Conservation (phyloP, 2,888 invertebrate species). For the Himalopsyche anomala region DNA sequence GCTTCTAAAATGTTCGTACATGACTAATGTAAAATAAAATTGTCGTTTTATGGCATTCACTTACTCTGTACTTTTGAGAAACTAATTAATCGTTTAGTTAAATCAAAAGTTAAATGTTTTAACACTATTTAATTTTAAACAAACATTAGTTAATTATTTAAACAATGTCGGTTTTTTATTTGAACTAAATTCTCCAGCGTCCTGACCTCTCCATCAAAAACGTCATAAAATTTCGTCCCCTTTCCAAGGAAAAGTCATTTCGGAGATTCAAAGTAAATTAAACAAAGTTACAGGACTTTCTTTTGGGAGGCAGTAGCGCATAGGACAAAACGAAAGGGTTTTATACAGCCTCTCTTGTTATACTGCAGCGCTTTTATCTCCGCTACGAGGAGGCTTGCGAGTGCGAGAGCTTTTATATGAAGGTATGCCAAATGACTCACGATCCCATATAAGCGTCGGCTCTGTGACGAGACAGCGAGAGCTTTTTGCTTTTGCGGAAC, state of each 20-base stretch:
- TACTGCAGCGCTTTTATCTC: background rate
- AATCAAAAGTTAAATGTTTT: too few species aligned
- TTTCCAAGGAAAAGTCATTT: constrained; percentile 2
- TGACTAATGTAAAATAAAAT: too few species aligned
- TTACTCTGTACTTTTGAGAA: too few species aligned
- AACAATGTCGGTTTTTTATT: background rate
- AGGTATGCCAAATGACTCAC: constrained; percentile 5
- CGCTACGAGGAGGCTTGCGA: background rate
- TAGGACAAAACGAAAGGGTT: constrained; percentile 38
- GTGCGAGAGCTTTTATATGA: constrained; percentile 5
- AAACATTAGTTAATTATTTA: too few species aligned
- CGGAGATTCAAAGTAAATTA: constrained; percentile 28
- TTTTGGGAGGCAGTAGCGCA: too few species aligned
- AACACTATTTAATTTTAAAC: too few species aligned
- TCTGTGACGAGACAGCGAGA: background rate
- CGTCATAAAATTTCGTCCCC: background rate
- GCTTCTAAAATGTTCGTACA: too few species aligned
- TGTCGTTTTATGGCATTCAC: too few species aligned
- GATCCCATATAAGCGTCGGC: constrained; percentile 8
- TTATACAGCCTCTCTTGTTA: background rate
- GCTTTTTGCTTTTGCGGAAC: constrained; percentile 4
- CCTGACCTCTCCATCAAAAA: background rate
- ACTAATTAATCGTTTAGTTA: too few species aligned
- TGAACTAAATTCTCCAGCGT: background rate
- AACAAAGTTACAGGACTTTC: constrained; percentile 14